Evolutionary conservation across 2,888 invertebrate species (phyloP), one percentile per base, ranked within the genome.

Genomic region (Anthrax anthrax): DNA sequence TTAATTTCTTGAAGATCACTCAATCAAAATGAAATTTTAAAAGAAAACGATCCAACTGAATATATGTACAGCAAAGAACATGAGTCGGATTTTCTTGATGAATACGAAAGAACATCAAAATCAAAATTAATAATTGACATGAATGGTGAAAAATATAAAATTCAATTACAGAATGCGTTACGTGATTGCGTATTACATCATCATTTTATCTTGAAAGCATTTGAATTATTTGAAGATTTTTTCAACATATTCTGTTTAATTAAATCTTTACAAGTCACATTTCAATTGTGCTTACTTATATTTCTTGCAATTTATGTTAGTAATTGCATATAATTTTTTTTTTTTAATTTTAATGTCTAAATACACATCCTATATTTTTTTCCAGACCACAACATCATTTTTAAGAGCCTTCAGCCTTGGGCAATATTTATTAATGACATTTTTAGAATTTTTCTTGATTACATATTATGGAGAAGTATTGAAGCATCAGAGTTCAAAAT

Each of bases 101-200:
- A 32, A 12, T 12, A 9, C 8, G 29, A 32, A 32, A 12, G 1
- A 32, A 32, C 2, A 32, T 32, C 9, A 12, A 32, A 32, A 17
- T 23, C 3, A 39, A 39, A 5, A n/a, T 17, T 8, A 38, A 43
- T 17, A 27, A 6, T n/a, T 18, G 23, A 47, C 13, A 23, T 37
- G 16, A 34, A 47, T 18, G 29, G 18, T 12, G 1, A 5, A 18
- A 10, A 14, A 4, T 18, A 36, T 16, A 13, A 43, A n/a, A n/a
- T 5, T 5, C n/a, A 17, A 3, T n/a, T 48, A 18, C 19, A 39
- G 18, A 4, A 36, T 13, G 52, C 52, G 3, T 43, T 60, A 9
- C 52, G 48, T 18, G 52, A 56, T 43, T 57, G 57, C 41, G 44
- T 58, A 6, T 9, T 43, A 34, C 57, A 56, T 39, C 59, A 61